Evolutionary conservation across 2,888 invertebrate species (phyloP).

Genomic region (Pinctada fucata): DNA sequence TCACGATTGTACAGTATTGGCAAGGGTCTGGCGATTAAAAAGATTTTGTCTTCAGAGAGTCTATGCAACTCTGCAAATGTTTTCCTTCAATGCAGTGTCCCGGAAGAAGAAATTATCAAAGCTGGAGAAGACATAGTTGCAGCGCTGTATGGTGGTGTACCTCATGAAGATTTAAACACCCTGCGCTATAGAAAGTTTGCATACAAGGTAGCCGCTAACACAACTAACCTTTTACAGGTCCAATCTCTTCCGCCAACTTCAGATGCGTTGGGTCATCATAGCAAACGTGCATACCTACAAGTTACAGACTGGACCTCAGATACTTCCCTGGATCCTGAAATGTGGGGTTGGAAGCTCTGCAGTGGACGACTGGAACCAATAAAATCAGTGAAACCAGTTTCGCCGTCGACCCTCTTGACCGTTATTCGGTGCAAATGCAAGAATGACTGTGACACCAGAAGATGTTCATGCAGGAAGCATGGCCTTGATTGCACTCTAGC

Average conservation of each 20-base stretch:
- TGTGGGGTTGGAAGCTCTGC: background rate
- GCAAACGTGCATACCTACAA: constrained; percentile 4
- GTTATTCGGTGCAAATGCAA: constrained; percentile 47
- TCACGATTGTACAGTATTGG: background rate
- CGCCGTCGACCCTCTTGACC: constrained; percentile 40
- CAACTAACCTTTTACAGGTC: background rate
- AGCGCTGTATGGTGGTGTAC: background rate
- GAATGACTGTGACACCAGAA: constrained; percentile 41
- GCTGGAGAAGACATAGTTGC: background rate
- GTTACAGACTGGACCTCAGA: background rate
- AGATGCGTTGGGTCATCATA: background rate
- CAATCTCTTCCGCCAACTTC: background rate
- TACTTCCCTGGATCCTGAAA: background rate
- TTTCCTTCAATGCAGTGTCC: background rate
- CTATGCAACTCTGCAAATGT: background rate
- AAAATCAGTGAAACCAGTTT: background rate
- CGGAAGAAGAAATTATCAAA: background rate
- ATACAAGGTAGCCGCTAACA: background rate
- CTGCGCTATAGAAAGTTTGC: background rate
- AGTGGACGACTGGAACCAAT: background rate
- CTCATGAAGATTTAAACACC: background rate
- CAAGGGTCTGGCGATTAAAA: background rate
- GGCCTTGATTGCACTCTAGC: constrained; percentile 41
- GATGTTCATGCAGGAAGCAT: constrained; percentile 50
- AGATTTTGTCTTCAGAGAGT: background rate